phyloP scores from a whole-genome alignment of 2,113 vertebrate genomes.

The Emberiza fucata region DNA sequence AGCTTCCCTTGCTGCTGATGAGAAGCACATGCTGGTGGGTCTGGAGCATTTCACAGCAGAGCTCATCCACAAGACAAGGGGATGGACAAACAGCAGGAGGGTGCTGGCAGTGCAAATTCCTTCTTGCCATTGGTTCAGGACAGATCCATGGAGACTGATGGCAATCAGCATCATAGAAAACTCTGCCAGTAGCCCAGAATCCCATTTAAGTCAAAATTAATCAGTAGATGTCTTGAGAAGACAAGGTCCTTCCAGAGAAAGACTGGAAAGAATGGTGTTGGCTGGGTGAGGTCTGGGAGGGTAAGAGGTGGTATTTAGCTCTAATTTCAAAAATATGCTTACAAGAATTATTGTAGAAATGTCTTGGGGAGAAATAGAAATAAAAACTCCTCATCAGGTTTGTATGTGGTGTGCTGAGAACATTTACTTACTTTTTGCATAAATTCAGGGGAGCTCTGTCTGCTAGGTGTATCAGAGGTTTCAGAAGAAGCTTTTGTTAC shows the following conservation, averaged over 20 bases:
- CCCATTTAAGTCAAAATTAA: not conserved
- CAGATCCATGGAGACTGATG: not conserved
- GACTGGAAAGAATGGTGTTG: not conserved
- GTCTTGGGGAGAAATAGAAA: not conserved
- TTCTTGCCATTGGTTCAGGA: not conserved
- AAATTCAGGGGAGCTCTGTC: not conserved
- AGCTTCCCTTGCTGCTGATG: constrained; percentile 28
- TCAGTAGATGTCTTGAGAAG: not conserved
- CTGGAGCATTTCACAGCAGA: not conserved
- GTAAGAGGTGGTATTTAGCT: not conserved
- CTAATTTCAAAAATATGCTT: not conserved
- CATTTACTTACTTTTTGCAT: not conserved
- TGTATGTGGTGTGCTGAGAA: not conserved
- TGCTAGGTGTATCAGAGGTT: not conserved
- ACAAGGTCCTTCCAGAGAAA: not conserved
- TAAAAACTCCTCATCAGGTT: not conserved
- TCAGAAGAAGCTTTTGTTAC: not conserved
- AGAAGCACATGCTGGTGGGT: constrained; percentile 19
- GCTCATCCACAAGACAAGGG: not conserved
- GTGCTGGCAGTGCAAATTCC: not conserved
- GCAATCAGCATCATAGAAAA: not conserved
- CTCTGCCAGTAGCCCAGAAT: not conserved
- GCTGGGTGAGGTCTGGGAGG: not conserved
- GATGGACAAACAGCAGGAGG: not conserved
- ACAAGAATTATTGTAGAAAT: not conserved